These are phyloP conservation scores for Halcyon chelicuti DNA, from an alignment of 2,797 vertebrate species.

Conservation along the genomic window DNA sequence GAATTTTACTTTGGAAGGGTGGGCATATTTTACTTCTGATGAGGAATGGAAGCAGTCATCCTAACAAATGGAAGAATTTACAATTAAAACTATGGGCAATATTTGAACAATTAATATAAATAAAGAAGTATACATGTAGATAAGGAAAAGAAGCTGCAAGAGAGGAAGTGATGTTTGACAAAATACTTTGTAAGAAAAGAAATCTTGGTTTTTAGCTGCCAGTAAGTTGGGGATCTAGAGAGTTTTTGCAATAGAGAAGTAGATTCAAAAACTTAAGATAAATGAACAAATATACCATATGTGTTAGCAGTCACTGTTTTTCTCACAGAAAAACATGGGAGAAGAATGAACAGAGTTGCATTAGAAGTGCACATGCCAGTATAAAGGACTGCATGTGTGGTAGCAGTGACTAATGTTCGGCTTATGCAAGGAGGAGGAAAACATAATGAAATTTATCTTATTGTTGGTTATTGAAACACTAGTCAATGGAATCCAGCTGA, in stretches of 20 bases:
- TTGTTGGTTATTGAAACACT: neutral
- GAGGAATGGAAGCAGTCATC: neutral
- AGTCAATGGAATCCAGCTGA: neutral
- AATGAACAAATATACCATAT: neutral
- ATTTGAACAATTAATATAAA: neutral
- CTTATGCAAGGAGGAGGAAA: neutral
- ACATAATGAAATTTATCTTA: neutral
- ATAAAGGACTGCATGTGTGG: neutral
- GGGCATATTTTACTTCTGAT: neutral
- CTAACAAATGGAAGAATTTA: neutral
- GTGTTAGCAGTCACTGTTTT: neutral
- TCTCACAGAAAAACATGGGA: neutral
- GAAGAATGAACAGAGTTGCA: neutral
- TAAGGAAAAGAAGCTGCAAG: neutral
- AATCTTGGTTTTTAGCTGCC: neutral
- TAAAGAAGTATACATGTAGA: neutral
- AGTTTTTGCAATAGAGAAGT: neutral
- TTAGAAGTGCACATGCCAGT: rapidly evolving
- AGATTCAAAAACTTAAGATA: neutral
- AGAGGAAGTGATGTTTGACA: neutral
- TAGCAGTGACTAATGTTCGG: neutral
- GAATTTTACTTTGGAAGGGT: neutral
- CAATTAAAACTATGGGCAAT: neutral
- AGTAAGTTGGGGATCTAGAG: neutral
- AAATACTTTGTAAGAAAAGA: neutral